phyloP scores from a whole-genome alignment of 2,797 vertebrate genomes.

The Sylvilagus floridanus region DNA sequence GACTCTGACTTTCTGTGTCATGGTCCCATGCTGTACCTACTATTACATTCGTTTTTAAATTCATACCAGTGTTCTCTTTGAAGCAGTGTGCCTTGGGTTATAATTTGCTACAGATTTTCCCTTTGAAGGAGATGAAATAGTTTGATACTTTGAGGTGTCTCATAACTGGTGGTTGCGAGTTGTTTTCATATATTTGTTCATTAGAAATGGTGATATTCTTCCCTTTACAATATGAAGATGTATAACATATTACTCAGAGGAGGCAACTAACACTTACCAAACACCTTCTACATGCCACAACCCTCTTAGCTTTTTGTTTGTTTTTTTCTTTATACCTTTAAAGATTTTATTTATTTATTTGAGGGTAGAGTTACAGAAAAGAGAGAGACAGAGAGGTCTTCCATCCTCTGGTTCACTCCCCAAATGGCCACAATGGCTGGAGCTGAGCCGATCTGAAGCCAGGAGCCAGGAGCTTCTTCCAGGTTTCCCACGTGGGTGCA shows the following conservation, averaged over 20 bases:
- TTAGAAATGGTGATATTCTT: background rate
- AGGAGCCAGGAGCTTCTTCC: no score
- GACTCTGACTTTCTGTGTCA: conserved; percentile 54
- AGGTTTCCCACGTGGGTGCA: no score
- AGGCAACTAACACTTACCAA: background rate
- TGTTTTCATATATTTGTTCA: conserved; percentile 53
- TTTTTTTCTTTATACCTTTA: background rate
- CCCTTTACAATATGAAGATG: conserved; percentile 7
- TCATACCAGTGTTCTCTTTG: conserved; percentile 61
- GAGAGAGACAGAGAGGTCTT: no score
- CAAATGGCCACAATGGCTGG: no score
- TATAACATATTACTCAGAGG: conserved; percentile 7
- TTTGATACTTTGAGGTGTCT: conserved; percentile 15
- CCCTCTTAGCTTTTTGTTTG: background rate
- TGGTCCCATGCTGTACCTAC: background rate
- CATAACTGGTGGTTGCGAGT: background rate
- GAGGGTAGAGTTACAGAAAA: no score
- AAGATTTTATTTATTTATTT: conserved; percentile 1
- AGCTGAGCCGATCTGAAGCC: no score
- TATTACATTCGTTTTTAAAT: conserved; percentile 18
- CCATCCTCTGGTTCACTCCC: no score
- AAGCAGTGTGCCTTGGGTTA: conserved; percentile 56
- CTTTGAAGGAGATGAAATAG: conserved; percentile 64
- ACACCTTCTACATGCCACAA: background rate
- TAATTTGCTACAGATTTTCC: conserved; percentile 59